Evolutionary conservation across 2,888 invertebrate species (phyloP).

Genomic region (Lasius platythorax): DNA sequence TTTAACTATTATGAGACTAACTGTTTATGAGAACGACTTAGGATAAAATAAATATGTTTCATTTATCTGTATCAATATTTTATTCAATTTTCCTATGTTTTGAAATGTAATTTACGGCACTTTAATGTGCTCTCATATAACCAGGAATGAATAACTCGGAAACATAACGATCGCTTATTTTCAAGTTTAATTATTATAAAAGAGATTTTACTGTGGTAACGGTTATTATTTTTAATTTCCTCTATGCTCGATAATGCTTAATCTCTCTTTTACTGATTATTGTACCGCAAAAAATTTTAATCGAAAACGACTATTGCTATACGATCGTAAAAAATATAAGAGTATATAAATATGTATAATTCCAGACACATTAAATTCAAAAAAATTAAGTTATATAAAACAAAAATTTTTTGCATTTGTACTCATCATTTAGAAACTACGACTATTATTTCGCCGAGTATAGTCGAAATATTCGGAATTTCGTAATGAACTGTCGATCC

Average conservation of each 20-base stretch:
- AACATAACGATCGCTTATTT: neutral
- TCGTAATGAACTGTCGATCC: neutral
- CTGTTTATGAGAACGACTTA: neutral
- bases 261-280: neutral
- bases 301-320: neutral
- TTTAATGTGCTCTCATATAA: neutral
- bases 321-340: neutral
- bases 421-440: neutral
- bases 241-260: neutral
- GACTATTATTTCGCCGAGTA: neutral
- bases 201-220: neutral
- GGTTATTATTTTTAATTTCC: neutral
- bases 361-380: neutral
- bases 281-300: neutral
- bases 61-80: too few species aligned
- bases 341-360: neutral
- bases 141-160: neutral
- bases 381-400: neutral
- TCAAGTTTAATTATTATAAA: constrained; percentile 10
- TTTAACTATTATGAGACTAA: neutral
- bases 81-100: neutral
- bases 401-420: neutral
- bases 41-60: neutral
- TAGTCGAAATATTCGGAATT: neutral
- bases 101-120: neutral